Percentiles rank a stretch among this genome's conserved stretches.
Conservation (phyloP, 2,113 vertebrate species). For the Lampris megalopsis region DNA sequence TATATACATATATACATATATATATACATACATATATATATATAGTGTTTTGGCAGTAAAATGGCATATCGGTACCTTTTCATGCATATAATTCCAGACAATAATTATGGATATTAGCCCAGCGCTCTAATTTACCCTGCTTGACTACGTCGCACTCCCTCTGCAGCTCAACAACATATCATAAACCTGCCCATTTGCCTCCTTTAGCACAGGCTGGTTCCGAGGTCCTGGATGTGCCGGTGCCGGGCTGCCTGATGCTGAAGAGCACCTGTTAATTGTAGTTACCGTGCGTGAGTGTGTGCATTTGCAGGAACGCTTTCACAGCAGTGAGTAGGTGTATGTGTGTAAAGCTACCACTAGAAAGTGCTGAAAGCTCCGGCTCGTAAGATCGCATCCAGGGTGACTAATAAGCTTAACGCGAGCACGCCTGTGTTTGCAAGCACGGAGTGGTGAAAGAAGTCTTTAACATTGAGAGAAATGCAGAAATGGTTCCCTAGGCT, state of each 20-base stretch:
- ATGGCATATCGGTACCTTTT: constrained; percentile 56
- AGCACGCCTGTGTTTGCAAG: constrained; percentile 81
- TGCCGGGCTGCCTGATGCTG: constrained; percentile 58
- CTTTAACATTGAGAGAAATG: constrained; percentile 76
- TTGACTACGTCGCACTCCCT: constrained; percentile 62
- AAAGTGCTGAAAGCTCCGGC: constrained; percentile 85
- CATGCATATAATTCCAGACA: constrained; percentile 65
- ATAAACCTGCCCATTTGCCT: constrained; percentile 65
- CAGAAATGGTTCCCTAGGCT: constrained; percentile 79
- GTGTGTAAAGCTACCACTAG: constrained; percentile 82
- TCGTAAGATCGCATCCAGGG: constrained; percentile 86
- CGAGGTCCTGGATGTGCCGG: constrained; percentile 39
- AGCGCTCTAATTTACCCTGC: constrained; percentile 72
- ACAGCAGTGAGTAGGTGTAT: constrained; percentile 83
- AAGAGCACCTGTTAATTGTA: constrained; percentile 71
- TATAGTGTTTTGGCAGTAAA: constrained; percentile 52
- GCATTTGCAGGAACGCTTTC: constrained; percentile 77
- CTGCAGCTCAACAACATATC: constrained; percentile 62
- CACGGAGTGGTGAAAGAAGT: constrained; percentile 75
- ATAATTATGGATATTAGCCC: constrained; percentile 73
- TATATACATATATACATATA: no score
- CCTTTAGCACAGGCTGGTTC: constrained; percentile 61
- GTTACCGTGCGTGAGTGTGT: constrained; percentile 70
- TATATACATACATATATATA: no score
- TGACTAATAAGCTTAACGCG: constrained; percentile 87